Base-by-base conservation (phyloP, 1,140 invertebrate genomes). In the Diploscapter pachys region DNA sequence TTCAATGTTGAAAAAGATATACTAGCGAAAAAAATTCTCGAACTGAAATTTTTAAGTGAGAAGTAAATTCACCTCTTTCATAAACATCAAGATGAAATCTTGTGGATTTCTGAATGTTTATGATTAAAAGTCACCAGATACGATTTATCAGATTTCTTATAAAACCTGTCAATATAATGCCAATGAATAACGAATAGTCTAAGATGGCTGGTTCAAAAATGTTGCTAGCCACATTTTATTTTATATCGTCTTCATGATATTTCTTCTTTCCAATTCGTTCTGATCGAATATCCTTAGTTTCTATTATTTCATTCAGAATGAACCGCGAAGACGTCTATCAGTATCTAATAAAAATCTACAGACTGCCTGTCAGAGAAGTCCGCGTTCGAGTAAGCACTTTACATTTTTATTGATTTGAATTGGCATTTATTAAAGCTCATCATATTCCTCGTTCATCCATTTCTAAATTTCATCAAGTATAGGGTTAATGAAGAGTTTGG, bases 311-410 rank as follows among this genome's bases (percentile, higher is more conserved):
- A 54, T 80, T 73, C 53, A 79, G 78, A 68, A 83, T 83, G 81
- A 75, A 77, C 48, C 57, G 69, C 48, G 65, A 77, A 55, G 83
- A 85, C 71, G 73, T 85, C 49, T 67, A 82, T 6, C 72, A 85
- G 64, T 85, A 85, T 68, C 72, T 85, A 31, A 78, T 80, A 62
- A 85, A 85, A 74, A 85, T 85, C 65, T 85, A 85, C 78, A 73
- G 85, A 57, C 59, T 84, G 6, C 83, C 83, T 4, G 83, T 85
- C 9, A 65, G 84, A 2, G 84, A 85, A 62, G 83, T 85, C 9
- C 75, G 84, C 13, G 85, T 75, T 53, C 72, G 76, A 74, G 71
- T 71, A 71, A 2, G 53, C 31, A 31, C 1, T 31, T 31, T 31
- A 31, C 31, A 31, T 31, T 31, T 31, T 31, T 31, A 31, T 31